Conservation (phyloP, 1,140 invertebrate species). For the Drosophila rhopaloa region DNA sequence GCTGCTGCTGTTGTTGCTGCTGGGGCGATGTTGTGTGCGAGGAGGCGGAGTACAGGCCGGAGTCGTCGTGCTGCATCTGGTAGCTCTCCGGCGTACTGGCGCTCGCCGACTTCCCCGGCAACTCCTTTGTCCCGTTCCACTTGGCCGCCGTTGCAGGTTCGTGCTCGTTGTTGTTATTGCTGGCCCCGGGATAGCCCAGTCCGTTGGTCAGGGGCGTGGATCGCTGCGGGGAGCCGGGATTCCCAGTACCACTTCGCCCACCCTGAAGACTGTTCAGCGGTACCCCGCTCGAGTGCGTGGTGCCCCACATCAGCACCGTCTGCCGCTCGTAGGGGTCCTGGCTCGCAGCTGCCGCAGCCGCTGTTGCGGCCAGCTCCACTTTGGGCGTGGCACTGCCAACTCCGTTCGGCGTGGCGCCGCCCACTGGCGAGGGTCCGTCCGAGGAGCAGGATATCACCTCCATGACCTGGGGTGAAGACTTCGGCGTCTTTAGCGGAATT, state of each 20-base stretch:
- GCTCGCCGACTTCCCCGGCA: conserved; percentile 60
- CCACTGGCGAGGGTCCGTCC: conserved; percentile 76
- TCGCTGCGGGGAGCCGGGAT: conserved; percentile 73
- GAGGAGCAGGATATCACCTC: conserved; percentile 83
- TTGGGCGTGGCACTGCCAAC: conserved; percentile 83
- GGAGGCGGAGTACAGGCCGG: conserved; percentile 78
- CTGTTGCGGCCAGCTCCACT: conserved; percentile 76
- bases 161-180: conserved; percentile 69
- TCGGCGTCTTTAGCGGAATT: conserved; percentile 81
- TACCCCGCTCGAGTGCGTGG: conserved; percentile 83
- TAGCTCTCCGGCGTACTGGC: conserved; percentile 73
- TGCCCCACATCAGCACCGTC: conserved; percentile 95
- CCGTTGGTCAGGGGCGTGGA: conserved; percentile 72
- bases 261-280: conserved; percentile 61
- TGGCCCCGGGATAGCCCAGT: conserved; percentile 57
- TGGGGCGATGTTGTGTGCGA: conserved; percentile 81
- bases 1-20: conserved; percentile 67
- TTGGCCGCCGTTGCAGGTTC: conserved; percentile 56
- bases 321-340: conserved; percentile 88
- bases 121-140: conserved; percentile 77
- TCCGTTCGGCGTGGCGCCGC: conserved; percentile 56
- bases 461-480: conserved; percentile 84
- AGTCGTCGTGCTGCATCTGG: conserved; percentile 79
- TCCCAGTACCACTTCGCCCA: conserved; percentile 63
- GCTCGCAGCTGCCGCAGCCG: conserved; percentile 11